Percentiles rank a stretch among this genome's conserved stretches.
Conservation (phyloP, 2,113 vertebrate species). For the Cricetomys ansorgei region DNA sequence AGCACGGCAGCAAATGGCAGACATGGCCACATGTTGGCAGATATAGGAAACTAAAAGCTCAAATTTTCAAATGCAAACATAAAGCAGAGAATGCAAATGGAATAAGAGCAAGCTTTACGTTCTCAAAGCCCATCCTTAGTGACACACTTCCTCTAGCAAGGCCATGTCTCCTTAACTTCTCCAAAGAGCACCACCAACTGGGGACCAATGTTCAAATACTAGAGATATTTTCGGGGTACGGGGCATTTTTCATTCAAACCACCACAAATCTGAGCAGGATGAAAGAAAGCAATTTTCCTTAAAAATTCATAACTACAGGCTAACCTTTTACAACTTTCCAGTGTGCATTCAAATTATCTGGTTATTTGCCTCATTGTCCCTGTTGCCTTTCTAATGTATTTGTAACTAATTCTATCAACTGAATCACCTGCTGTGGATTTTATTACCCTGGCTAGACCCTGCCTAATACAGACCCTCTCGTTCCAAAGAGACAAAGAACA, state of each 20-base stretch:
- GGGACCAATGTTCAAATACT: background rate
- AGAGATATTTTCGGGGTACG: too few relatives aligned
- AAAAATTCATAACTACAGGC: background rate
- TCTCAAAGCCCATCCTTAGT: background rate
- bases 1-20: background rate
- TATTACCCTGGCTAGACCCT: background rate
- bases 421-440: background rate
- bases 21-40: background rate
- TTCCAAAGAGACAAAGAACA: background rate
- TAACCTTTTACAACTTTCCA: background rate
- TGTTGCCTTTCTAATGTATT: background rate
- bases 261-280: background rate
- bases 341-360: background rate
- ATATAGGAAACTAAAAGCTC: background rate
- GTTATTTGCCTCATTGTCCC: background rate
- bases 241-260: background rate
- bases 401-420: background rate
- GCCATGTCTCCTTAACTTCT: background rate
- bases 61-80: background rate
- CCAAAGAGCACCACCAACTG: background rate
- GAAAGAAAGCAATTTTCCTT: background rate
- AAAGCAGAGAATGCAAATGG: background rate
- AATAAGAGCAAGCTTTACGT: background rate
- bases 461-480: background rate
- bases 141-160: background rate